Evolutionary conservation across 1,140 invertebrate species (phyloP).

Genomic region (Sycobia sp.): DNA sequence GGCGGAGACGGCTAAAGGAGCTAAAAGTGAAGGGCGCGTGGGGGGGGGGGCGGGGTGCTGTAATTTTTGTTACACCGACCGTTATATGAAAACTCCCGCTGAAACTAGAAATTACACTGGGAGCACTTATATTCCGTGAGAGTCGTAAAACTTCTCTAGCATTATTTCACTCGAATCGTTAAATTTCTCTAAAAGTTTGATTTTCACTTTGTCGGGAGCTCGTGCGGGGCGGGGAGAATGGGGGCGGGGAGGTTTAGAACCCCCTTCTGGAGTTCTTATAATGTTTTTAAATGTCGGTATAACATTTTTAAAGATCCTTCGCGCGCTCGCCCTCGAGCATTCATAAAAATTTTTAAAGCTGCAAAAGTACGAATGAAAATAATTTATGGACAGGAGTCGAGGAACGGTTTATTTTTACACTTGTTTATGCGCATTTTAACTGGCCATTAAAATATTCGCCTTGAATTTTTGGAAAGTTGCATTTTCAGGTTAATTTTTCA

Average conservation of each 20-base stretch:
- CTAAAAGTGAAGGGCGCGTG: too few relatives aligned
- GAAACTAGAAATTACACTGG: constrained; percentile 28
- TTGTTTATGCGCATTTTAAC: too few relatives aligned
- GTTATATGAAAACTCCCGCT: constrained; percentile 23
- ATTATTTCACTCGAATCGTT: constrained; percentile 27
- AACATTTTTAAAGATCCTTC: background rate
- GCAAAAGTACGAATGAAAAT: too few relatives aligned
- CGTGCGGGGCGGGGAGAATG: too few relatives aligned
- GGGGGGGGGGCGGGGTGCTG: background rate
- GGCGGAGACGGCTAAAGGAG: too few relatives aligned
- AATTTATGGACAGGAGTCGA: too few relatives aligned
- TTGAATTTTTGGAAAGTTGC: too few relatives aligned
- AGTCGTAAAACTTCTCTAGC: constrained; percentile 23
- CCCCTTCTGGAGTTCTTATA: too few relatives aligned
- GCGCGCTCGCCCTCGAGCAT: background rate
- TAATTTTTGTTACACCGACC: constrained; percentile 5
- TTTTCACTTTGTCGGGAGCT: constrained; percentile 25
- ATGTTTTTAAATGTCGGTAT: background rate
- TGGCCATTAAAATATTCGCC: too few relatives aligned
- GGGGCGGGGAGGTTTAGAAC: too few relatives aligned
- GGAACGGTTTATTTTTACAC: too few relatives aligned
- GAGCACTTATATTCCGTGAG: constrained; percentile 6
- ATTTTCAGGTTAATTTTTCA: too few relatives aligned
- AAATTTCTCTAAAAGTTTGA: constrained; percentile 28
- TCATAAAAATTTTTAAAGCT: background rate